Evolutionary conservation across 1,140 invertebrate genomes (phyloP), one percentile per base, ranked within the genome.

Genomic region (Caenorhabditis tropicalis): DNA sequence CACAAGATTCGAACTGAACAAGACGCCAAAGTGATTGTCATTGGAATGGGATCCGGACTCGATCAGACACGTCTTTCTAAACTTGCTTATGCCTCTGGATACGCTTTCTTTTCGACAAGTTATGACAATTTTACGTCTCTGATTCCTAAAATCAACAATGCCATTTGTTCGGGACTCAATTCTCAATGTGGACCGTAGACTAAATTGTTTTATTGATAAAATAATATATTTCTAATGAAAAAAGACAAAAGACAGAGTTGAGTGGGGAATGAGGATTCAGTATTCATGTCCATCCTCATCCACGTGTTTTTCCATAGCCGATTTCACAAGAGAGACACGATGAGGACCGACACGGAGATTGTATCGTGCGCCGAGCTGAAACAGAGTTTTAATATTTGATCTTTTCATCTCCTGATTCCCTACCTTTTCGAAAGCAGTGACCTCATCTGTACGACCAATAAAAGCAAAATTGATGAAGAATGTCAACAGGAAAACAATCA

Each of bases 21-120:
- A 43, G 86, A 87, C 33, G 49, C 83, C 12, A 87, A 87, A 21
- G 53, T 82, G 19, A 82, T 82, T 27, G 27, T 82, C n/a, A 27
- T 82, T 33, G 36, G 46, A 24, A 51, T 82, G 39, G 82, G 82
- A 70, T 0, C 56, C 16, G 60, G 60, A 2, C 36, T 82, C 15
- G 82, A 82, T 82, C 56, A 46, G 16, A 16, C 46, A 15, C 15
- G 46, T 2, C 29, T 82, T 5, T 46, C 39, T 0, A 48, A 46
- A 19, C 58, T 82, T 4, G 82, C 82, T 9, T 56, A 82, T 19
- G 33, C 56, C 10, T 43, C 82, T 31, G 56, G 46, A 56, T 58
- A 31, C 9, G 82, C 82, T 19, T 82, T 82, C 43, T 60, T 65
- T 29, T 58, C 60, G 1, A n/a, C 56, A 43, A 48, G 56, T 36